Evolutionary conservation across 2,113 vertebrate species (phyloP).

Genomic region (Glaucidium brasilianum): DNA sequence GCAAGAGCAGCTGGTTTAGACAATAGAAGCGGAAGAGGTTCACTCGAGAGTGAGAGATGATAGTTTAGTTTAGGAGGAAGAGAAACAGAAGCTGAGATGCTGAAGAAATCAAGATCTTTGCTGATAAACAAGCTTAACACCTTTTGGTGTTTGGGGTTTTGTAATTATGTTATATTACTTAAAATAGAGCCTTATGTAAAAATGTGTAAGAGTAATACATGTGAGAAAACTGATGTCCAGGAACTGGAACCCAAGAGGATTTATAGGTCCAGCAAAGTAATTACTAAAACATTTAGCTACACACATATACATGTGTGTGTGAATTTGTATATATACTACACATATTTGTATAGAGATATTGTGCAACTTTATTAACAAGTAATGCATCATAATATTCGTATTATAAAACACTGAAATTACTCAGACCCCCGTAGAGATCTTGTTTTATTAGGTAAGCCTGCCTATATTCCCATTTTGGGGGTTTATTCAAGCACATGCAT

Average conservation of each 20-base stretch:
- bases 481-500: not conserved
- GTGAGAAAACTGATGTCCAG: not conserved
- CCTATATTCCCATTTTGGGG: rapidly evolving
- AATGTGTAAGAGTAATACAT: not conserved
- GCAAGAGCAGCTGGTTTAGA: not conserved
- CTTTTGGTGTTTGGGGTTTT: not conserved
- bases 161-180: not conserved
- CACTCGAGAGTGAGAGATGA: not conserved
- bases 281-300: not conserved
- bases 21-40: not conserved
- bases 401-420: not conserved
- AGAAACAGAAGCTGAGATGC: not conserved
- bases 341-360: not conserved
- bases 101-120: not conserved
- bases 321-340: not conserved
- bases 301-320: rapidly evolving
- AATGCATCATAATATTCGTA: not conserved
- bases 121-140: not conserved
- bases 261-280: not conserved
- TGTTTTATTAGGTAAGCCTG: not conserved
- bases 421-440: not conserved
- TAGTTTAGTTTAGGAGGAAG: not conserved
- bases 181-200: not conserved
- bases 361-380: not conserved
- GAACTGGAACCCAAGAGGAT: not conserved